phyloP scores from a whole-genome alignment of 2,888 invertebrate genomes.

The Ceriagrion tenellum region DNA sequence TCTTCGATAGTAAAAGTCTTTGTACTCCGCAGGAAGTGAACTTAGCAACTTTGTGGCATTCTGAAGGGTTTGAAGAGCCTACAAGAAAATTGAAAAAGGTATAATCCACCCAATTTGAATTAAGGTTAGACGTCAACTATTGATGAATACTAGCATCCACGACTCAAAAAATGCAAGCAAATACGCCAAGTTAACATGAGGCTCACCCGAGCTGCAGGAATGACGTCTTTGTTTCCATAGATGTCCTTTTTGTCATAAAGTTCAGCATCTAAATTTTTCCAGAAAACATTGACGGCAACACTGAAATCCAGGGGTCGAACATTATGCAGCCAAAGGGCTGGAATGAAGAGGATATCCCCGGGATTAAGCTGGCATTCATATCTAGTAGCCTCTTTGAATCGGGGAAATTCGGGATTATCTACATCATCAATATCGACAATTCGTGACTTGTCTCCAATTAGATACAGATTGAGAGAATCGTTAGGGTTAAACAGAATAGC shows the following conservation, averaged over 20 bases:
- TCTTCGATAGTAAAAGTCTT: slow-evolving; percentile 78
- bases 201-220: slow-evolving; percentile 77
- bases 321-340: slow-evolving; percentile 82
- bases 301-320: slow-evolving; percentile 78
- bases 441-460: slow-evolving; percentile 80
- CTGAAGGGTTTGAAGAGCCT: slow-evolving; percentile 78
- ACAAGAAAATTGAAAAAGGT: slow-evolving; percentile 68
- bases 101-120: background rate
- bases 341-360: slow-evolving; percentile 80
- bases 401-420: slow-evolving; percentile 77
- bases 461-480: slow-evolving; percentile 79
- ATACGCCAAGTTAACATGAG: background rate
- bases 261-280: slow-evolving; percentile 77
- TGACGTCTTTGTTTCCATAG: slow-evolving; percentile 80
- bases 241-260: slow-evolving; percentile 80
- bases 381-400: slow-evolving; percentile 76
- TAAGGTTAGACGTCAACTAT: background rate
- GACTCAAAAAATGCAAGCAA: slow-evolving; percentile 69
- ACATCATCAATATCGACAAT: slow-evolving; percentile 79
- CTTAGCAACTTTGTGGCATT: slow-evolving; percentile 77
- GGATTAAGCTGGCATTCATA: slow-evolving; percentile 77
- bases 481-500: slow-evolving; percentile 79
- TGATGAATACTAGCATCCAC: background rate
- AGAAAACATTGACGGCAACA: slow-evolving; percentile 81
- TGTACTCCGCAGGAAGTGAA: slow-evolving; percentile 78